These are phyloP conservation scores for Reinhardtius hippoglossoides DNA, from an alignment of 2,113 vertebrate genomes.

Conservation along the genomic window DNA sequence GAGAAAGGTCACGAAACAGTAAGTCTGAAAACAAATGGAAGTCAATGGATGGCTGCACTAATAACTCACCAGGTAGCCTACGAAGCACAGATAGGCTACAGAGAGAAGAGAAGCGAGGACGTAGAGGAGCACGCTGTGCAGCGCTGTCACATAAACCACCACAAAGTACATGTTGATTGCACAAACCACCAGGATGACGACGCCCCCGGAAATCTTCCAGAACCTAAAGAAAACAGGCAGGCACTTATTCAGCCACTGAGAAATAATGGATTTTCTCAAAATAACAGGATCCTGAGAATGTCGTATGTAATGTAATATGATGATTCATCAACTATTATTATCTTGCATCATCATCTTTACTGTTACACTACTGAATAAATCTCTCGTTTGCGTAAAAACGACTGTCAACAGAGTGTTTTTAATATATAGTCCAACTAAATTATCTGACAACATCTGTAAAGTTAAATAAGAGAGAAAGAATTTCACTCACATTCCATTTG, in stretches of 20 bases:
- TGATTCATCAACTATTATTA: no score
- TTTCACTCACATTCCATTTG: constrained; percentile 91
- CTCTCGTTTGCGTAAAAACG: no score
- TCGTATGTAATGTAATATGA: no score
- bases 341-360: no score
- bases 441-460: no score
- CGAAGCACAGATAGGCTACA: constrained; percentile 89
- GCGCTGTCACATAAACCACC: constrained; percentile 86
- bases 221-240: constrained; percentile 75
- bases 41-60: not conserved
- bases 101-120: constrained; percentile 85
- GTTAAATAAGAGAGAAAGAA: not conserved
- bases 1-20: not conserved
- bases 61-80: constrained; percentile 91
- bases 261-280: no score
- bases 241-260: no score
- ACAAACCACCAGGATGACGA: constrained; percentile 89
- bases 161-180: constrained; percentile 97
- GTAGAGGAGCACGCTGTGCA: constrained; percentile 86
- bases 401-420: no score
- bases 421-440: no score
- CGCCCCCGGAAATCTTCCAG: constrained; percentile 89
- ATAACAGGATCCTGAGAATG: no score
- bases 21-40: not conserved
- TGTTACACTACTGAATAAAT: no score